Base-by-base conservation (phyloP, 2,888 invertebrate species). In the Iphiclides podalirius region DNA sequence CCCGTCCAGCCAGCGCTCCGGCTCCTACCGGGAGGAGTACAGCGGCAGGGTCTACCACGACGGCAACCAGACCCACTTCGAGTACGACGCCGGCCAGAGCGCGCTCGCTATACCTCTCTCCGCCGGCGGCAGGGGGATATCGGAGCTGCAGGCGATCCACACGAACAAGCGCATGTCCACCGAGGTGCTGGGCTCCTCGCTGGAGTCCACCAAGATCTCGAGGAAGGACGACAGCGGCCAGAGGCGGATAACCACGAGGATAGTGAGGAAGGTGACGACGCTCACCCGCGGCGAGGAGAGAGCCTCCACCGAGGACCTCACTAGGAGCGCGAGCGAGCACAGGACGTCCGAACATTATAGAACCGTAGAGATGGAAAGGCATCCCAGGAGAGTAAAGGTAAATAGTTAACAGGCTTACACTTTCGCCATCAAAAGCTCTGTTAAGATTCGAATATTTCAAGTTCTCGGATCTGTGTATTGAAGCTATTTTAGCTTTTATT, bases 181-280 rank as follows among this genome's bases (percentile, higher is more conserved):
- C 66, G 95, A 95, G 90, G 93, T 96, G 74, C 89, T 95, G 67
- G 96, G 95, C 68, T 94, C 94, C 72, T 95, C 95, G 55, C 89
- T 95, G 73, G 95, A 96, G 83, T 94, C 95, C 66, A 94, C 94
- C 55, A 94, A 95, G 84, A 93, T 95, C 67, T 94, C 94, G 75
- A 92, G 94, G 79, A 92, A 93, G 72, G 93, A 93, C 52, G 93
- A 94, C 58, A 93, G 92, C 71, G 95, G 96, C 31, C 93, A 94
- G 70, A 91, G 95, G 54, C 92, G 95, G 60, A 95, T 96, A 59
- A 96, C 96, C 16, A 95, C 96, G 35, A 92, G 95, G 71, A 95
- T 96, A 56, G 93, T 96, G 43, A 91, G 95, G 55, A 96, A 96
- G 79, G 95, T 97, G 63, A 97, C 96, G 26, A 96, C 96, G 1